phyloP scores from a whole-genome alignment of 2,888 invertebrate genomes.

The Prosapia bicincta region DNA sequence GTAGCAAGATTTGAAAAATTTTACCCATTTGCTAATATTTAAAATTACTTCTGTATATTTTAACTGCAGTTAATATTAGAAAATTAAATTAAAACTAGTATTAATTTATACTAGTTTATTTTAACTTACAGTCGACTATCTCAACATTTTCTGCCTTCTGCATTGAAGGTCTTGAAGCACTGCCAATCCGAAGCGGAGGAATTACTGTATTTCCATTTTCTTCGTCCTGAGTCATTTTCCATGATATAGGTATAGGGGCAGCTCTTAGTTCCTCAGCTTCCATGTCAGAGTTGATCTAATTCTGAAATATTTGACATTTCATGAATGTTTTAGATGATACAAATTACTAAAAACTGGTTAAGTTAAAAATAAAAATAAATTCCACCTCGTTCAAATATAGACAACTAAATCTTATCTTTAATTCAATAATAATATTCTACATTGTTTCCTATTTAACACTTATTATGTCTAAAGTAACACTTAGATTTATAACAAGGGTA shows the following conservation, averaged over 20 bases:
- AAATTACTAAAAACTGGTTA: not conserved
- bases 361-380: not conserved
- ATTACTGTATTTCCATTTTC: conserved; percentile 33
- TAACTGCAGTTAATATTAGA: too few relatives aligned
- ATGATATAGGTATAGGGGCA: not conserved
- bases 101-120: too few relatives aligned
- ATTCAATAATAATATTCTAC: not conserved
- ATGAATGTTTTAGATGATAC: not conserved
- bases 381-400: not conserved
- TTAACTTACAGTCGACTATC: conserved; percentile 18
- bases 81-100: too few relatives aligned
- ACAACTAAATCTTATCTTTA: not conserved
- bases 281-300: not conserved
- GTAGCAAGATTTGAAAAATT: too few relatives aligned
- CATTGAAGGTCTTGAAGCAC: conserved; percentile 10
- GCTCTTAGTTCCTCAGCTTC: not conserved
- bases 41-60: too few relatives aligned
- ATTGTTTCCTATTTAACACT: too few relatives aligned
- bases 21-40: too few relatives aligned
- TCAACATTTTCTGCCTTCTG: conserved; percentile 20
- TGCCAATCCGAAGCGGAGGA: not conserved
- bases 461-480: too few relatives aligned
- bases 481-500: too few relatives aligned
- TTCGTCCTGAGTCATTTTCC: conserved; percentile 36
- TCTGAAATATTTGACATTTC: not conserved